Evolutionary conservation across 2,113 vertebrate genomes (phyloP), one percentile per base, ranked within the genome.

Genomic region (Gobio gobio): DNA sequence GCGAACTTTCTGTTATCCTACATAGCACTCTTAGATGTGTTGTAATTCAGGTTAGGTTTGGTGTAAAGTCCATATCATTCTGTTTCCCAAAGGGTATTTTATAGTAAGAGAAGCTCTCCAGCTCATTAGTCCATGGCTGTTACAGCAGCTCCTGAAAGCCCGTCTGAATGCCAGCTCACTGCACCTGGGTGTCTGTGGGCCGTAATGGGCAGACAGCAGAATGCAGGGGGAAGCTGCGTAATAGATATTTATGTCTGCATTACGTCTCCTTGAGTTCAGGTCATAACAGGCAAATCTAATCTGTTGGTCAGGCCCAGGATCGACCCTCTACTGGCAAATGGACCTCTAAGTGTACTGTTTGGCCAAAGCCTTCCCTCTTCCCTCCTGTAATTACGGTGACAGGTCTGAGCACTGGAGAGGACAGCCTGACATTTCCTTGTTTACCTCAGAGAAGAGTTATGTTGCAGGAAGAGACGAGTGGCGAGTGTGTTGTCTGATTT

Each of bases 271-370:
- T 66, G 85, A 77, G 51, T 70, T 59, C 61, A 86, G 64, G 72
- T 86, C 49, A 83, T 83, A 86, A 83, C 49, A 86, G 79, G 40
- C 61, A 86, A 86, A 86, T 86, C 61, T 76, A 86, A 86, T 86
- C 61, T 86, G 16, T 47, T 81, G 47, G 85, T 36, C 64, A 26
- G 73, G 47, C 43, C 61, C 74, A 66, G 73, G 73, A 78, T 54
- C 47, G 24, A 76, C 79, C 80, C 80, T 72, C 47, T 83, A 43
- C 49, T 77, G 61, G 72, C 59, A 86, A 83, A 86, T 86, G 73
- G 61, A 86, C 49, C 85, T 82, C 59, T 83, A 77, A 86, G 79
- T 82, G 49, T 82, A 58, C 80, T 58, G 47, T 58, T 72, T 36
- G 80, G 80, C 64, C 80, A 83, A 83, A 83, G 29, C 80, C 47